Evolutionary conservation across 2,797 vertebrate species (phyloP).

Genomic region (Pteronotus mesoamericanus): DNA sequence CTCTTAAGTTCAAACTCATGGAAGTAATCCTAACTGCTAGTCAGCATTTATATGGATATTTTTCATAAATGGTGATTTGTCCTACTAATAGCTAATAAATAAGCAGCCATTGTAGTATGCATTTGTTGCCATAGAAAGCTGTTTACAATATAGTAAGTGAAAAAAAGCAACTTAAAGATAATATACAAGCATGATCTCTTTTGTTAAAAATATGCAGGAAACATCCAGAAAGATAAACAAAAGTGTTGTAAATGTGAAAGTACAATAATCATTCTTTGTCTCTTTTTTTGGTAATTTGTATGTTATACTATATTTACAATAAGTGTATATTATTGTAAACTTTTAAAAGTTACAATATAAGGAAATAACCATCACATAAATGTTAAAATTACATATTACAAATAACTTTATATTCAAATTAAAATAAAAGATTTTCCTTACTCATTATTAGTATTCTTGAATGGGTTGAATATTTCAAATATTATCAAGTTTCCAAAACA

Average conservation of each 20-base stretch:
- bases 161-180: conserved; percentile 24
- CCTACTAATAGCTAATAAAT: not conserved
- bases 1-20: not conserved
- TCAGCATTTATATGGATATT: not conserved
- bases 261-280: not conserved
- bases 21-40: not conserved
- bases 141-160: not conserved
- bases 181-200: not conserved
- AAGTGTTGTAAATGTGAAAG: not conserved
- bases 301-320: not conserved
- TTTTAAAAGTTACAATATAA: not conserved
- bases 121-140: not conserved
- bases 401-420: conserved; percentile 44
- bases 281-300: not conserved
- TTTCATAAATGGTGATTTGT: not conserved
- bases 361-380: not conserved
- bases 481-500: not conserved
- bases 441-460: not conserved
- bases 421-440: not conserved
- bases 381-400: not conserved
- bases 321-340: not conserved
- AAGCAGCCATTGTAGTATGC: not conserved
- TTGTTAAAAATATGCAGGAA: not conserved
- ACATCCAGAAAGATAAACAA: conserved; percentile 19
- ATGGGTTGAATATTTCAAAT: not conserved